phyloP scores from a whole-genome alignment of 1,140 invertebrate genomes.

The Campoletis sonorensis region DNA sequence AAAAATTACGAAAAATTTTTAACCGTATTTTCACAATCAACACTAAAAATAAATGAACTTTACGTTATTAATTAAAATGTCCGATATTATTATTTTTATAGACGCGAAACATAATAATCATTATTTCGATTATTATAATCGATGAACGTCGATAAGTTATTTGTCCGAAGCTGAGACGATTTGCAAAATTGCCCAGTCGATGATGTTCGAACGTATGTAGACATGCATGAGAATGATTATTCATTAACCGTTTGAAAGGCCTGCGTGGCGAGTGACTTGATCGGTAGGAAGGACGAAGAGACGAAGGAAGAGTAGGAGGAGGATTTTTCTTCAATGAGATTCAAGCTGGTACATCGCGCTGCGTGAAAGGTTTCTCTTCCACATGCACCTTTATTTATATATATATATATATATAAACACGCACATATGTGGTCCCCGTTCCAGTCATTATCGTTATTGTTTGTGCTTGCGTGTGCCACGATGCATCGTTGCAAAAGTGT shows the following conservation, averaged over 20 bases:
- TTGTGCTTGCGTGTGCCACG: conserved; percentile 22
- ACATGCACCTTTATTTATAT: neutral
- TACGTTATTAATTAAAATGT: too few species aligned
- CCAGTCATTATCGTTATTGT: conserved; percentile 38
- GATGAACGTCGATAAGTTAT: neutral
- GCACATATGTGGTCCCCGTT: conserved; percentile 17
- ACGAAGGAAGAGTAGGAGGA: neutral
- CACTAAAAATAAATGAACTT: too few species aligned
- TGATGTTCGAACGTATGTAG: neutral
- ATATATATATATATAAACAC: too few species aligned
- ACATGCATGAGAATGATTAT: conserved; percentile 14
- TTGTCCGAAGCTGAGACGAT: neutral
- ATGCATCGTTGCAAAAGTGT: neutral
- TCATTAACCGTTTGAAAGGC: conserved; percentile 13
- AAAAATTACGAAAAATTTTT: too few species aligned
- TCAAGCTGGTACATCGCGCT: neutral
- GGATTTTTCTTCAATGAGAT: conserved; percentile 27
- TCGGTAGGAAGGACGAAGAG: neutral
- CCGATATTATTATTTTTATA: neutral
- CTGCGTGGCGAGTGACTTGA: neutral
- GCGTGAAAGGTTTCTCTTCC: too few species aligned
- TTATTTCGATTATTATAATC: neutral
- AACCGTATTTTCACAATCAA: too few species aligned
- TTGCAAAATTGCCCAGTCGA: conserved; percentile 1
- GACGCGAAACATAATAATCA: neutral